Evolutionary conservation across 2,797 vertebrate species (phyloP), one percentile per base, ranked within the genome.

Genomic region (Falco biarmicus): DNA sequence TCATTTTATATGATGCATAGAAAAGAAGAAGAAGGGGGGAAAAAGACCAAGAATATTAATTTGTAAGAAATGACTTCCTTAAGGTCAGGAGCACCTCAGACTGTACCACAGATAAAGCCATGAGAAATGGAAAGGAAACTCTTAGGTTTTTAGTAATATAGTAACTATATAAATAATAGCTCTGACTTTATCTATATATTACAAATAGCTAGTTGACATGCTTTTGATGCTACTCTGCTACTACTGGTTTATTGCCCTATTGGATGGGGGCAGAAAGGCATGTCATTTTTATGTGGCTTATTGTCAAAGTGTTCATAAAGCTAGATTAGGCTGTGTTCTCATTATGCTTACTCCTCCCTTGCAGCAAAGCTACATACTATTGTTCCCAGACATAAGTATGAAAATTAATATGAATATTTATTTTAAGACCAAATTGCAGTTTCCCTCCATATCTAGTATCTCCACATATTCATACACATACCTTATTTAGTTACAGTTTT

Each of bases 351-450:
- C 75, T 95, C 85, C 89, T 90, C n/a, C 81, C n/a, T 89, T 90
- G 76, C 47, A 81, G 64, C 66, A 94, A 34, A 95, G 50, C 57
- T 88, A 92, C 43, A 22, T 60, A 85, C 60, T 77, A 75, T 84
- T 95, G 64, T 89, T 95, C 74, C 88, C 85, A 83, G 91, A 96
- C 37, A 26, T 61, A 96, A 97, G 90, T 89, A 78, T 96, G 92
- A 97, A 98, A 98, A 98, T 96, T 95, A 97, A 76, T 76, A 68
- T 18, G 61, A 97, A 93, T 94, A 97, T 96, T 96, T 97, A 95
- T 96, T 90, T 95, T 93, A 92, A 97, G 87, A 87, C 70, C 77
- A 96, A 96, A 96, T 90, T 91, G 81, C 57, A 14, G 41, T 77
- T 73, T 97, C 76, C 77, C 59, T 85, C 34, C 28, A 59, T 66